These are phyloP conservation scores for Poecilus cupreus DNA, from an alignment of 2,888 invertebrate genomes.

Conservation along the genomic window DNA sequence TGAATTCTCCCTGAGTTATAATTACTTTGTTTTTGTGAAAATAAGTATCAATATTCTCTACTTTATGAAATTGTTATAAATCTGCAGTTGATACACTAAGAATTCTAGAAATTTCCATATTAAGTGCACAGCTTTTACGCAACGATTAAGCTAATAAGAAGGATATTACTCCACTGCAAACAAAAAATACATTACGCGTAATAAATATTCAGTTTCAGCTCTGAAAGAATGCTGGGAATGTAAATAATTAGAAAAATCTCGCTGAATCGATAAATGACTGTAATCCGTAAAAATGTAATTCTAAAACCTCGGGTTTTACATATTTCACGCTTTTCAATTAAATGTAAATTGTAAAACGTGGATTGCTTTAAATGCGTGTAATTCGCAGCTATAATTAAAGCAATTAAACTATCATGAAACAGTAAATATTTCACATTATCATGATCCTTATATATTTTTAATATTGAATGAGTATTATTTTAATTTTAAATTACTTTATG, in stretches of 20 bases:
- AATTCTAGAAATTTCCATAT: neutral
- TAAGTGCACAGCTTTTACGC: neutral
- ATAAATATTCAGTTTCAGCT: neutral
- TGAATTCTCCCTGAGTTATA: no score
- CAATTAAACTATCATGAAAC: neutral
- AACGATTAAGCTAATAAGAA: neutral
- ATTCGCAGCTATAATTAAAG: conserved; percentile 1
- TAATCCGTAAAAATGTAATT: neutral
- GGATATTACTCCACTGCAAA: neutral
- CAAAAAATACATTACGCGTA: neutral
- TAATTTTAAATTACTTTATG: conserved; percentile 13
- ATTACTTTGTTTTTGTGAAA: no score
- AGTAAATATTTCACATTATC: neutral
- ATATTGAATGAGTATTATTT: neutral
- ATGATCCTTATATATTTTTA: neutral
- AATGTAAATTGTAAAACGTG: neutral
- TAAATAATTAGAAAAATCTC: conserved; percentile 11
- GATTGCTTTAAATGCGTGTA: neutral
- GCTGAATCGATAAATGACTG: neutral
- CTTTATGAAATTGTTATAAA: no score
- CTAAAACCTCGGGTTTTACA: neutral
- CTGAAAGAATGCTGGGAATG: neutral
- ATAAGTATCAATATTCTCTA: no score
- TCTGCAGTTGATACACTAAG: no score
- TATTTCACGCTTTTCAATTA: neutral